These are phyloP conservation scores for Psittacula echo DNA, from an alignment of 2,797 vertebrate species.

Conservation along the genomic window DNA sequence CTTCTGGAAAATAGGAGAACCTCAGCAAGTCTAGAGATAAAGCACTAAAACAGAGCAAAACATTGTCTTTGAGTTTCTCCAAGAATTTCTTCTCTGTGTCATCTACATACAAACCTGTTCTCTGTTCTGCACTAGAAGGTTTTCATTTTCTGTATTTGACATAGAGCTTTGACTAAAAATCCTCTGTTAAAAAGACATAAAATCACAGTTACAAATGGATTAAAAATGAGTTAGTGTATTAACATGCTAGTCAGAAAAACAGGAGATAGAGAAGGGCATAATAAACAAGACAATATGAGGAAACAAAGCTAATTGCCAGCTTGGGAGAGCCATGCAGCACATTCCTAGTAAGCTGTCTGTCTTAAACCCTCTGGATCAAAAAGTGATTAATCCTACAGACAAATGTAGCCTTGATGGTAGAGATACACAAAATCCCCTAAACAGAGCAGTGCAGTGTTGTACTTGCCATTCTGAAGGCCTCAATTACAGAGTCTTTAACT, in stretches of 20 bases:
- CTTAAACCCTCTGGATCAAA: constrained; percentile 73
- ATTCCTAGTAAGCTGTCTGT: constrained; percentile 64
- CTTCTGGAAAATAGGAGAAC: not conserved
- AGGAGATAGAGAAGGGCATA: not conserved
- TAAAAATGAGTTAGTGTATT: constrained; percentile 2
- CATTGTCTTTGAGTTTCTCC: not conserved
- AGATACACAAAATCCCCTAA: constrained; percentile 67
- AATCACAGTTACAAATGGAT: not conserved
- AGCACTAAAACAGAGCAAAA: not conserved
- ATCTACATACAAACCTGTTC: not conserved
- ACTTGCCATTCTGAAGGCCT: constrained; percentile 54
- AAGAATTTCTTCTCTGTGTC: not conserved
- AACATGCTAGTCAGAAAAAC: not conserved
- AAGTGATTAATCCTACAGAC: constrained; percentile 70
- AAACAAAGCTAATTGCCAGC: constrained; percentile 61
- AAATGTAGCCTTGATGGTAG: constrained; percentile 67
- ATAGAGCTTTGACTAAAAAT: not conserved
- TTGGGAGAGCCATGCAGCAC: constrained; percentile 19
- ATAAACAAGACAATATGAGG: constrained; percentile 45
- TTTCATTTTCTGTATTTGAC: not conserved
- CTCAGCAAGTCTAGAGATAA: not conserved
- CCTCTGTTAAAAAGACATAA: not conserved
- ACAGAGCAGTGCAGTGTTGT: not conserved
- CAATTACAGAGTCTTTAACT: constrained; percentile 64
- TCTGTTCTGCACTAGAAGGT: not conserved